Percentiles rank a stretch among this genome's conserved stretches.
Evolutionary conservation across 64 coral and sea anemone species (phyloP).

Genomic region (Stichodactyla mertensii): DNA sequence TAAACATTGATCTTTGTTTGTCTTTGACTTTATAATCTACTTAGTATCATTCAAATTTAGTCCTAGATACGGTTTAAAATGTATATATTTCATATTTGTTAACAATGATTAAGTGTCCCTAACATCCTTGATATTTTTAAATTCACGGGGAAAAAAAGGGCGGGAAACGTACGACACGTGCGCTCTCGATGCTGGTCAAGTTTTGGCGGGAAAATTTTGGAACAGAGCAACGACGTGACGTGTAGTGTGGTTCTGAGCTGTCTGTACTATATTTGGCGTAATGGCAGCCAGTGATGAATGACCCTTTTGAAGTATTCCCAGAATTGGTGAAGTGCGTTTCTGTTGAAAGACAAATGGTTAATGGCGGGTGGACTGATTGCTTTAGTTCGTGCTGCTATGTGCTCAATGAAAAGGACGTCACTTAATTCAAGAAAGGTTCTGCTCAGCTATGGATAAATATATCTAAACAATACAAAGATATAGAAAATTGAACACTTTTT

Average conservation of each 20-base stretch:
- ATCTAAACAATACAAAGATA: too few species aligned
- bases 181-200: neutral
- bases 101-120: neutral
- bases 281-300: neutral
- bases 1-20: neutral
- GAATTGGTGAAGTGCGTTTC: neutral
- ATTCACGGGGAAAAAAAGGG: neutral
- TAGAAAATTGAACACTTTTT: too few species aligned
- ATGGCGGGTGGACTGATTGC: neutral
- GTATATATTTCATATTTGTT: neutral
- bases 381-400: neutral
- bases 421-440: neutral
- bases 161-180: neutral
- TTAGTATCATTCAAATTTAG: neutral
- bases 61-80: neutral
- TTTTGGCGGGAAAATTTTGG: neutral
- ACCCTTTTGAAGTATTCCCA: neutral
- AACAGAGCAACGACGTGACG: neutral
- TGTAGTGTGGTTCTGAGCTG: neutral
- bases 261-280: neutral
- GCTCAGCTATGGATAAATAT: too few species aligned
- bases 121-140: neutral
- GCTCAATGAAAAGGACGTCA: neutral
- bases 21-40: neutral
- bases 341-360: neutral